A percentile compares a stretch with the other conserved stretches of the same genome.
phyloP scores from a whole-genome alignment of 2,113 vertebrate genomes.

The Ammospiza nelsoni region DNA sequence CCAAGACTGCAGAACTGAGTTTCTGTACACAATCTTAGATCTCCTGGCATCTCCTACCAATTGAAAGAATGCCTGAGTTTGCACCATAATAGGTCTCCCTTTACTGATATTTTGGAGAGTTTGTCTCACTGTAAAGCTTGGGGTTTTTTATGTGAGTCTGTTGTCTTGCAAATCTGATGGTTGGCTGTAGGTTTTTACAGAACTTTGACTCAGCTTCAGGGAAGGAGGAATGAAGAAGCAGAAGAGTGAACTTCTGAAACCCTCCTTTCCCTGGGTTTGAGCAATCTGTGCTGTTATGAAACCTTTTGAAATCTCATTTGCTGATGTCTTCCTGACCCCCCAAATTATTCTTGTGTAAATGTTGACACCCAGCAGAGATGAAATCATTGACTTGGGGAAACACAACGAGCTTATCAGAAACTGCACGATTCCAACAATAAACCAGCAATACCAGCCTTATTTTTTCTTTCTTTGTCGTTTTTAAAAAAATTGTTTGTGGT shows the following conservation, averaged over 20 bases:
- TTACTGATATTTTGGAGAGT: neutral
- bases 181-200: conserved; percentile 18
- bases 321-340: conserved; percentile 64
- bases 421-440: neutral
- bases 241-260: conserved; percentile 65
- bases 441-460: neutral
- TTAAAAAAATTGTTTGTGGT: neutral
- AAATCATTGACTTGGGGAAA: conserved; percentile 50
- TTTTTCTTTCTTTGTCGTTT: neutral
- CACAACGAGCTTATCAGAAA: conserved; percentile 41
- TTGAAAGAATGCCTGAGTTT: neutral
- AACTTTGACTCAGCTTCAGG: conserved; percentile 65
- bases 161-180: conserved; percentile 15
- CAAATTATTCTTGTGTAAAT: conserved; percentile 68
- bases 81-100: neutral
- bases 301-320: conserved; percentile 61
- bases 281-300: conserved; percentile 60
- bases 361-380: conserved; percentile 59
- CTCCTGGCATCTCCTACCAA: neutral
- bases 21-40: neutral
- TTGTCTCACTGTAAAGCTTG: neutral
- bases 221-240: conserved; percentile 65
- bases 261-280: conserved; percentile 59
- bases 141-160: neutral
- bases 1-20: neutral